These are phyloP conservation scores for Trichonephila clavipes DNA, from an alignment of 1,140 invertebrate species.

Conservation along the genomic window DNA sequence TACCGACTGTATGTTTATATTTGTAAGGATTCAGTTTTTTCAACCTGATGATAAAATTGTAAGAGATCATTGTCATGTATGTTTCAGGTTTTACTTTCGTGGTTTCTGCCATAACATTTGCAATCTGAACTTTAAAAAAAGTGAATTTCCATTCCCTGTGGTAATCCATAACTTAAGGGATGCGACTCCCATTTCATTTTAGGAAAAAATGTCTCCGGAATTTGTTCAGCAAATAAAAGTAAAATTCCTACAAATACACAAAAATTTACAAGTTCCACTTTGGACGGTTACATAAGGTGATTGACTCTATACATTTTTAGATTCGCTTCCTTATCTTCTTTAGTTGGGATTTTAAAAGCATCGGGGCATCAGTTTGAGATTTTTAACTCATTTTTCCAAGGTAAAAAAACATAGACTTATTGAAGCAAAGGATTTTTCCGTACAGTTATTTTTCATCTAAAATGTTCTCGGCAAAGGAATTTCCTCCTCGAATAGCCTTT, in stretches of 20 bases:
- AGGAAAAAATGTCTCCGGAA: too few species aligned
- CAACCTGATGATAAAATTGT: too few species aligned
- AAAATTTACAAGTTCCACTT: neutral
- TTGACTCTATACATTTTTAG: neutral
- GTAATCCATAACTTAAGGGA: too few species aligned
- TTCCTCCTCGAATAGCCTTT: neutral
- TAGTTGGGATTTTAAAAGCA: neutral
- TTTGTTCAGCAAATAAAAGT: neutral
- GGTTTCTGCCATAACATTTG: too few species aligned
- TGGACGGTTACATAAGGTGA: neutral
- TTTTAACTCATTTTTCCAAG: neutral
- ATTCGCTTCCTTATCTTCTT: neutral
- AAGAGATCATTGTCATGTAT: too few species aligned
- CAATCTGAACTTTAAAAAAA: too few species aligned
- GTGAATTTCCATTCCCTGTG: too few species aligned
- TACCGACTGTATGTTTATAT: too few species aligned
- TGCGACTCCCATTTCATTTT: too few species aligned
- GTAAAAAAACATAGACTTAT: neutral
- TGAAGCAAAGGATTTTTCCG: neutral
- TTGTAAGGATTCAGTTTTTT: too few species aligned
- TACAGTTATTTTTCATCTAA: neutral
- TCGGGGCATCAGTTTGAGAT: neutral
- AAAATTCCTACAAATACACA: neutral
- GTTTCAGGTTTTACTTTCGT: rapidly evolving
- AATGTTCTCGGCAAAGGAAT: neutral